Conservation (phyloP, 1,140 invertebrate species). For the Brachionus plicatilis region DNA sequence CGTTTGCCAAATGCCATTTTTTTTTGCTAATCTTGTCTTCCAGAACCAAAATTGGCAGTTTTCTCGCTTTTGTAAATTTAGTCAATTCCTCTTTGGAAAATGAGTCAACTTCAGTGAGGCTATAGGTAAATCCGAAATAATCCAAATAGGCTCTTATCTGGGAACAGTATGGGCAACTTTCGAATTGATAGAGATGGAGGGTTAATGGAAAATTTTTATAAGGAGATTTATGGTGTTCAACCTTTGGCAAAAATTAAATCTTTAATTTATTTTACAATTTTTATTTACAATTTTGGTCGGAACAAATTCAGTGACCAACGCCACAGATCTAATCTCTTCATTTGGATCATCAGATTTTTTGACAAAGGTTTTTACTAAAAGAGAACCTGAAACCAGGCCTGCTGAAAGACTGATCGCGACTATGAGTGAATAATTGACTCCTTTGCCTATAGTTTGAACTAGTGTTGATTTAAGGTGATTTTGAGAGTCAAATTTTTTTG, state of each 20-base stretch:
- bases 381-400: not conserved
- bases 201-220: constrained; percentile 13
- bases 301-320: not conserved
- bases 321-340: not conserved
- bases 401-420: not conserved
- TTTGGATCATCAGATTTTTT: not conserved
- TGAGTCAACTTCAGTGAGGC: constrained; percentile 92
- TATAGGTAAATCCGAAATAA: constrained; percentile 85
- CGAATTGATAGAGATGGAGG: constrained; percentile 34
- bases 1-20: constrained; percentile 29
- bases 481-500: not conserved
- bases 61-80: constrained; percentile 86
- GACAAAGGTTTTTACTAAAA: not conserved
- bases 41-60: constrained; percentile 72
- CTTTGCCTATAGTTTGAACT: not conserved
- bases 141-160: constrained; percentile 88
- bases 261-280: not conserved
- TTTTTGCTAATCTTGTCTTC: constrained; percentile 1
- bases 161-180: constrained; percentile 72
- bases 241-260: not conserved
- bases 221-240: not conserved
- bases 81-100: constrained; percentile 75
- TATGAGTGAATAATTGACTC: not conserved
- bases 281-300: not conserved
- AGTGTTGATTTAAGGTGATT: not conserved